phyloP scores from a whole-genome alignment of 2,113 vertebrate species.

The Fulica atra region DNA sequence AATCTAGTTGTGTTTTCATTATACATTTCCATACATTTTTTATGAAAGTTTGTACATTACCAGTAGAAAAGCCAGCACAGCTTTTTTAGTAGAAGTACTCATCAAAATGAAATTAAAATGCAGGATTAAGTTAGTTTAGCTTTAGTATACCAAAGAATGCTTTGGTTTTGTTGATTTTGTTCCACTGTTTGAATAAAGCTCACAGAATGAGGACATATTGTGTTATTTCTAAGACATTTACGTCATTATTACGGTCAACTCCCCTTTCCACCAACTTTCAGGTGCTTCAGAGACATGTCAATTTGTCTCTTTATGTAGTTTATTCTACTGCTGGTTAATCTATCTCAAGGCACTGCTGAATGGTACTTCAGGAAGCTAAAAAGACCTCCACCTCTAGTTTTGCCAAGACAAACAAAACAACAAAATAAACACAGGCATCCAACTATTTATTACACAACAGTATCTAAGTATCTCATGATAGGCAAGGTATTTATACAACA shows the following conservation, averaged over 20 bases:
- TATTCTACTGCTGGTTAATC: neutral
- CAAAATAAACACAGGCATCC: neutral
- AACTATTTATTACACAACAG: neutral
- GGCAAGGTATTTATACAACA: neutral
- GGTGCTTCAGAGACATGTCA: neutral
- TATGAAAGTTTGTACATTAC: neutral
- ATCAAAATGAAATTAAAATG: neutral
- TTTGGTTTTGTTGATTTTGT: neutral
- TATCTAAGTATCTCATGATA: neutral
- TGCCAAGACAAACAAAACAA: neutral
- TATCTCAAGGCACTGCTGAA: neutral
- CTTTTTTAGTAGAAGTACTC: neutral
- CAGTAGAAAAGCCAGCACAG: neutral
- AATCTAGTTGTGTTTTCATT: neutral
- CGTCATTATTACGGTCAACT: neutral
- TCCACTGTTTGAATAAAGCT: neutral
- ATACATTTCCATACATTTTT: constrained; percentile 24
- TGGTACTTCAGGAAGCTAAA: neutral
- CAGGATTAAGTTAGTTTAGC: neutral
- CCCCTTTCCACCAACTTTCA: neutral
- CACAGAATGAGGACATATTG: neutral
- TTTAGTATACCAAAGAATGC: neutral
- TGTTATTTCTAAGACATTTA: neutral
- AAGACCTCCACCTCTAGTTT: neutral
- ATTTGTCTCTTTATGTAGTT: neutral